phyloP scores from a whole-genome alignment of 2,797 vertebrate species.

The Ctenopoma multispine region DNA sequence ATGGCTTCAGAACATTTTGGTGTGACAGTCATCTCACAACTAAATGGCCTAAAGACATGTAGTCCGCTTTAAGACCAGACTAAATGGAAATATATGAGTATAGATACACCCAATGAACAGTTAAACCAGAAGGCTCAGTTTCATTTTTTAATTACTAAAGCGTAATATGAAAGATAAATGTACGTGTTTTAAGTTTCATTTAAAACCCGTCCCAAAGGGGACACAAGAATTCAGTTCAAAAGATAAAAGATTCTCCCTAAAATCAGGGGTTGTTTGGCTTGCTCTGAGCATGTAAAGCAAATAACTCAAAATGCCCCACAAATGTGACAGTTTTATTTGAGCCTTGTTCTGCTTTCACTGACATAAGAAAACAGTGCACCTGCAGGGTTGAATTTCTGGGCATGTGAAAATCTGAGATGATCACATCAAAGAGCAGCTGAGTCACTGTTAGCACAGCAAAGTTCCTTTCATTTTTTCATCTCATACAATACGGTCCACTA shows the following conservation, averaged over 20 bases:
- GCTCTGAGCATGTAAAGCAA: neutral
- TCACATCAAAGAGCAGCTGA: constrained; percentile 34
- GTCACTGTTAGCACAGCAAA: neutral
- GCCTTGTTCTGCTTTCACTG: constrained; percentile 54
- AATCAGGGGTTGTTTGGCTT: neutral
- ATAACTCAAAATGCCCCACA: neutral
- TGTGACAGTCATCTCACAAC: neutral
- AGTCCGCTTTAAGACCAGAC: neutral
- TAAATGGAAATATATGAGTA: neutral
- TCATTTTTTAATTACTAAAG: neutral
- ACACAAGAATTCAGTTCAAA: neutral
- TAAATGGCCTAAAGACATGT: too few species aligned
- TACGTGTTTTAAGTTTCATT: neutral
- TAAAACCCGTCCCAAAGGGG: neutral
- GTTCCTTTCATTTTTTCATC: constrained; percentile 6
- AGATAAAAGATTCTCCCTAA: neutral
- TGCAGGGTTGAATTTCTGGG: constrained; percentile 22
- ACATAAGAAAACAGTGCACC: constrained; percentile 30
- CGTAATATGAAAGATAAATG: neutral
- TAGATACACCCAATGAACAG: too few species aligned
- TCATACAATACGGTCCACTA: neutral
- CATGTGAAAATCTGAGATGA: constrained; percentile 18
- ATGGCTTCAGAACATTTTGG: neutral
- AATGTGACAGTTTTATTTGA: constrained; percentile 15
- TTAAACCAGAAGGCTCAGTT: neutral